Evolutionary conservation across 2,797 vertebrate genomes (phyloP).

Genomic region (Sorex maritimensis): DNA sequence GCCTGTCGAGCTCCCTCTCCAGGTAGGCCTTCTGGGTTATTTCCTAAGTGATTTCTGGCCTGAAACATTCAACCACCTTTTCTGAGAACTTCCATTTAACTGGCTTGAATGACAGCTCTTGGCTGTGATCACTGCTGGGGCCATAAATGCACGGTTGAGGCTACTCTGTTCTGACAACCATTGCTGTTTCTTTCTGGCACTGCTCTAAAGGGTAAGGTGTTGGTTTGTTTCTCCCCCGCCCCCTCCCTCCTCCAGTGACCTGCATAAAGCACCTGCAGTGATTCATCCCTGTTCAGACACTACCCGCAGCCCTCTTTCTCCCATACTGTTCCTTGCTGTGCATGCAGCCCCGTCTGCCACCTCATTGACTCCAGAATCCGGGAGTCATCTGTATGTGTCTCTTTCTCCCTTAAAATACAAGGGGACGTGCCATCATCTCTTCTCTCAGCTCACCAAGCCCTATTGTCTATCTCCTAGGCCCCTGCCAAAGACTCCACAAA

Average conservation of each 20-base stretch:
- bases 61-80: slow-evolving; percentile 16
- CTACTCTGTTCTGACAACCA: not conserved
- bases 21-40: too few relatives aligned
- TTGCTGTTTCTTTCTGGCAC: slow-evolving; percentile 22
- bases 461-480: not conserved
- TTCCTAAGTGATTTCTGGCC: not conserved
- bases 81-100: not conserved
- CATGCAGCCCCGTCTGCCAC: slow-evolving; percentile 6
- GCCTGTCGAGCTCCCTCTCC: too few relatives aligned
- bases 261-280: not conserved
- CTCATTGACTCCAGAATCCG: not conserved
- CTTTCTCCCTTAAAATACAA: not conserved
- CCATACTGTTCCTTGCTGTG: not conserved
- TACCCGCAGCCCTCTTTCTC: not conserved
- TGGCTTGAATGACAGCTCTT: slow-evolving; percentile 32
- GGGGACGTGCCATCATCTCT: slow-evolving; percentile 19
- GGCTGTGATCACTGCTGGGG: not conserved
- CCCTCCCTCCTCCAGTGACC: slow-evolving; percentile 18
- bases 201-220: not conserved
- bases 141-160: not conserved
- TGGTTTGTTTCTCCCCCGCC: not conserved
- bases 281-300: slow-evolving; percentile 43
- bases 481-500: not conserved
- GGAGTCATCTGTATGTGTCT: not conserved
- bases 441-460: not conserved